A percentile compares a stretch with the other conserved stretches of the same genome.
Evolutionary conservation across 2,797 vertebrate genomes (phyloP).

Genomic region (Caiman crocodilus): DNA sequence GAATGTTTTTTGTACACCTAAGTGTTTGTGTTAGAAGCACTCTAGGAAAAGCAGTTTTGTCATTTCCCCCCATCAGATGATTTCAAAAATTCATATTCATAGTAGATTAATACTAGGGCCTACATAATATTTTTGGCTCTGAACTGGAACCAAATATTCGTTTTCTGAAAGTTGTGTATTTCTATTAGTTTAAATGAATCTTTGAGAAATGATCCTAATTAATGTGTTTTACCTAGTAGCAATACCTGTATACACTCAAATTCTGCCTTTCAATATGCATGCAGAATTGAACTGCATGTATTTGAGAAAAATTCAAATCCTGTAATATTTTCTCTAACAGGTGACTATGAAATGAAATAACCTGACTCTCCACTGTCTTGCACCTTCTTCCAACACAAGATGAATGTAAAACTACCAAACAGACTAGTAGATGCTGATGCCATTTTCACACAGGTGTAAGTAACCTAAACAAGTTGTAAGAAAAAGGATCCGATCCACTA

Average conservation of each 20-base stretch:
- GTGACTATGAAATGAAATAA: too few relatives aligned
- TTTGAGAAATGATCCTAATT: too few relatives aligned
- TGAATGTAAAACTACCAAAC: neutral
- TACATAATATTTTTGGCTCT: neutral
- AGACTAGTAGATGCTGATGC: neutral
- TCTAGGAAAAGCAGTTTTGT: neutral
- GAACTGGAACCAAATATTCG: neutral
- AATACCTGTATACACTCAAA: too few relatives aligned
- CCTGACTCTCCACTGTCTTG: neutral
- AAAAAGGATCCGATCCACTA: neutral
- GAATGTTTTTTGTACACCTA: constrained; percentile 28
- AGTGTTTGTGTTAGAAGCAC: neutral
- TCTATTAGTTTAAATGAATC: neutral
- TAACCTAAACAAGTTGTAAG: too few relatives aligned
- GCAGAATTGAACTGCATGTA: too few relatives aligned
- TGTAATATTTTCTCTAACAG: too few relatives aligned
- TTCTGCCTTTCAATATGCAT: too few relatives aligned
- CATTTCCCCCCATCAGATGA: neutral
- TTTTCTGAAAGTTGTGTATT: neutral
- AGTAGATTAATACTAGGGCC: neutral
- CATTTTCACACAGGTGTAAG: neutral
- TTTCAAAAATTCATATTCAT: neutral
- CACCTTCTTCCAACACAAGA: neutral
- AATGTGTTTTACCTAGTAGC: too few relatives aligned
- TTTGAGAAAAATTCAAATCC: too few relatives aligned